Evolutionary conservation across 92 coral and sea anemone genomes (phyloP).

Genomic region (Blastomussa wellsi): DNA sequence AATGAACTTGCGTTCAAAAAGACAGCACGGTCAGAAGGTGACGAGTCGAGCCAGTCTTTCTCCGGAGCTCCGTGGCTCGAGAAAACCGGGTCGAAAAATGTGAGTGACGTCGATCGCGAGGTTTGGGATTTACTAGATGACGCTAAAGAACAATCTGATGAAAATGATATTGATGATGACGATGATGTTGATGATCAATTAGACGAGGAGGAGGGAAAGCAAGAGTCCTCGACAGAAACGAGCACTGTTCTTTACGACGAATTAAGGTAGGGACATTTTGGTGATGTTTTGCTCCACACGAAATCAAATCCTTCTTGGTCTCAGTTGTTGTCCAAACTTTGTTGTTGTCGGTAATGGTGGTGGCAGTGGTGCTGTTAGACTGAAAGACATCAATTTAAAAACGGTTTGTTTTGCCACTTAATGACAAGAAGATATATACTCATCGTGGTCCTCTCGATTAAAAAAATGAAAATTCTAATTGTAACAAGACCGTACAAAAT

Average conservation of each 20-base stretch:
- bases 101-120: conserved; percentile 17
- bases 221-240: conserved; percentile 27
- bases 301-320: too few species aligned
- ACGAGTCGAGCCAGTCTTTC: not conserved
- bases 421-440: not conserved
- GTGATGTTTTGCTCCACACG: too few species aligned
- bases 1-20: not conserved
- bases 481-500: too few species aligned
- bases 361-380: too few species aligned
- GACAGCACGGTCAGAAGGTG: not conserved
- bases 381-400: too few species aligned
- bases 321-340: too few species aligned
- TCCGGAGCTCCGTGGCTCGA: not conserved
- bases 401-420: too few species aligned
- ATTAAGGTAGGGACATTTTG: conserved; percentile 37
- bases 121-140: not conserved
- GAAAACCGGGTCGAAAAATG: not conserved
- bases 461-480: too few species aligned
- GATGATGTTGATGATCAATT: not conserved
- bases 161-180: not conserved
- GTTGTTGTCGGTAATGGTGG: too few species aligned
- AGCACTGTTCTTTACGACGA: conserved; percentile 20
- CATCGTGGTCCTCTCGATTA: not conserved
- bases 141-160: not conserved
- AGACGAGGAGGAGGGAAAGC: conserved; percentile 11